Evolutionary conservation across 2,113 vertebrate species (phyloP).

Genomic region (Hemichromis elongatus): DNA sequence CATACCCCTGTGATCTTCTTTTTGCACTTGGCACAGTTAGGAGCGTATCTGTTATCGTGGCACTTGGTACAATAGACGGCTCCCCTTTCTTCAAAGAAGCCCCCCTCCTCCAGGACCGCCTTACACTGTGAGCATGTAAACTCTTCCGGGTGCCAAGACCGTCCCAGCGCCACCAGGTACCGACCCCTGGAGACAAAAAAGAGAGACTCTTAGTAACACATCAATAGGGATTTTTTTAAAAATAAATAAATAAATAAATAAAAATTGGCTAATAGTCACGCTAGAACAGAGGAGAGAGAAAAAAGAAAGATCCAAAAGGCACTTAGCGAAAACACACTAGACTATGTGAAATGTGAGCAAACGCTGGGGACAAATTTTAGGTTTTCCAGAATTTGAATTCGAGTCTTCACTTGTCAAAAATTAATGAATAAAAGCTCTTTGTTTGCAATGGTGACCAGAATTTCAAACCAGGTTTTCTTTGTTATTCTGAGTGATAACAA

Average conservation of each 20-base stretch:
- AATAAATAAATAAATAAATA: no score
- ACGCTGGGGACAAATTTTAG: neutral
- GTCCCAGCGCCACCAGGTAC: conserved; percentile 91
- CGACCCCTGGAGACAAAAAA: conserved; percentile 79
- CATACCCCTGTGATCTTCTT: conserved; percentile 94
- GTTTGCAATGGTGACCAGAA: neutral
- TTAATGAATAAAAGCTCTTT: neutral
- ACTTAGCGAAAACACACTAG: neutral
- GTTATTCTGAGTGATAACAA: conserved; percentile 9
- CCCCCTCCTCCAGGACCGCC: conserved; percentile 87
- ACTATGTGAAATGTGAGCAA: neutral
- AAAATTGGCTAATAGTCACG: neutral
- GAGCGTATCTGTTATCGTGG: conserved; percentile 88
- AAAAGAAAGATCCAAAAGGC: neutral
- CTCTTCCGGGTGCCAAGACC: conserved; percentile 96
- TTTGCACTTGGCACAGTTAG: conserved; percentile 96
- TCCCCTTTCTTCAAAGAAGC: conserved; percentile 96
- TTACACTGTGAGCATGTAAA: conserved; percentile 94
- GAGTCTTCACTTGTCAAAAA: neutral
- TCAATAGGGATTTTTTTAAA: neutral
- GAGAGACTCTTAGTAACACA: neutral
- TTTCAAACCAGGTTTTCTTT: neutral
- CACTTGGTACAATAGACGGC: conserved; percentile 92
- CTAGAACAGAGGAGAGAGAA: neutral
- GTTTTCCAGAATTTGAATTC: neutral